Percentiles rank a stretch among this genome's conserved stretches.
Evolutionary conservation across 2,797 vertebrate genomes (phyloP).

Genomic region (Thalassophryne amazonica): DNA sequence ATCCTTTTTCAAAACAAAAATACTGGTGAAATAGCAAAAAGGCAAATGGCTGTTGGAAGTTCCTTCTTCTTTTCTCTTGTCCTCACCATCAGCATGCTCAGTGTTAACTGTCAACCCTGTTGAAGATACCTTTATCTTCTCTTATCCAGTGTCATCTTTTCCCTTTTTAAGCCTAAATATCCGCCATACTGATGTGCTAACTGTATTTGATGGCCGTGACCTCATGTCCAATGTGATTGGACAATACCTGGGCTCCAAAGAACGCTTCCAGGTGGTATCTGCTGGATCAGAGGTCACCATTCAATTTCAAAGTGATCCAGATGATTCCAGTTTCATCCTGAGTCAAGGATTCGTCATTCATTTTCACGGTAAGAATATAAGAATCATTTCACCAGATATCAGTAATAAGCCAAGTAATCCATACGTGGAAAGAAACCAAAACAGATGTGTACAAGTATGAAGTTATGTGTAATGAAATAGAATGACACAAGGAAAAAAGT

Average conservation of each 20-base stretch:
- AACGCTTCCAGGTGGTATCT: slow-evolving; percentile 86
- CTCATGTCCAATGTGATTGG: slow-evolving; percentile 86
- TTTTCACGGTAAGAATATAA: slow-evolving; percentile 87
- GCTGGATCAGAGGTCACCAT: slow-evolving; percentile 89
- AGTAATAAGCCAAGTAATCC: too few relatives aligned
- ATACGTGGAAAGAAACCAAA: too few relatives aligned
- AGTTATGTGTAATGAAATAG: too few relatives aligned
- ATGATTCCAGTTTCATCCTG: slow-evolving; percentile 85
- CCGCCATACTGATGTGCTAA: slow-evolving; percentile 87
- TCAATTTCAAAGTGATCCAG: slow-evolving; percentile 90
- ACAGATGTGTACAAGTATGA: too few relatives aligned
- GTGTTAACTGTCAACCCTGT: too few relatives aligned
- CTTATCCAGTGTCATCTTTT: background rate
- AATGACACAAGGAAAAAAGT: too few relatives aligned
- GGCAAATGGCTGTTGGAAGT: too few relatives aligned
- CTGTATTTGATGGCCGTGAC: slow-evolving; percentile 86
- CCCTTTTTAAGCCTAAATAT: slow-evolving; percentile 82
- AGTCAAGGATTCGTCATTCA: slow-evolving; percentile 92
- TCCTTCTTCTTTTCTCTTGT: too few relatives aligned
- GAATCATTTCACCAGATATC: too few relatives aligned
- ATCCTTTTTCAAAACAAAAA: too few relatives aligned
- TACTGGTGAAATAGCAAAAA: too few relatives aligned
- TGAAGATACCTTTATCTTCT: background rate
- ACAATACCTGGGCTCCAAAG: slow-evolving; percentile 86
- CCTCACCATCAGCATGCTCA: too few relatives aligned